Evolutionary conservation across 2,888 invertebrate genomes (phyloP), one percentile per base, ranked within the genome.

Genomic region (Eristalis arbustorum): DNA sequence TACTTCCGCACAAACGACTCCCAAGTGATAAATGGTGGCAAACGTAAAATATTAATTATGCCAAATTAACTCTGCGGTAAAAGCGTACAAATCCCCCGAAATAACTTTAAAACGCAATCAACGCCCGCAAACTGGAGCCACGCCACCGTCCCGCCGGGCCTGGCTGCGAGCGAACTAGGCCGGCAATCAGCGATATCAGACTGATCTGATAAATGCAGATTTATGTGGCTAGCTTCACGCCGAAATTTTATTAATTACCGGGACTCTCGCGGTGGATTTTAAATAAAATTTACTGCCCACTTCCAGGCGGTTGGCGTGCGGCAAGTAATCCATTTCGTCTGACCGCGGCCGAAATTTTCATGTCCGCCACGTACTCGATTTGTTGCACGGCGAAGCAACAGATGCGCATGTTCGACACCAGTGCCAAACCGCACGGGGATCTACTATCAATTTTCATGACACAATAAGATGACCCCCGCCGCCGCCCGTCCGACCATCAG

Each of bases 241-340:
- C 34, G 59, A 78, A 78, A 78, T 72, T 78, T 49, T 78, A 71
- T 78, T 78, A 78, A 78, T 78, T 78, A 71, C 63, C n/a, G n/a
- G 11, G 34, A 64, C 42, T 64, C 25, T 18, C 42, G 14, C 49
- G 31, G 31, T 31, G 63, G 22, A 56, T 64, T 69, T 8, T 2
- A 68, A 73, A 78, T 59, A 64, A 64, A 78, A 78, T 83, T 73
- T 72, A 72, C 72, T 62, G n/a, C 68, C 73, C 73, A 83, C 59
- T 56, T 57, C n/a, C 18, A 67, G n/a, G 56, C 34, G 34, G 8
- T 18, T 61, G 37, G 63, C 69, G 37, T 69, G 79, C 74, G 67
- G 56, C 62, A 68, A 68, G 56, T 56, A 62, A 25, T 71, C 23
- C 13, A 40, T 42, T 42, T 23, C 3, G 14, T 31, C 49, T 49